phyloP scores from a whole-genome alignment of 2,888 invertebrate species.

The Creontiades dilutus region DNA sequence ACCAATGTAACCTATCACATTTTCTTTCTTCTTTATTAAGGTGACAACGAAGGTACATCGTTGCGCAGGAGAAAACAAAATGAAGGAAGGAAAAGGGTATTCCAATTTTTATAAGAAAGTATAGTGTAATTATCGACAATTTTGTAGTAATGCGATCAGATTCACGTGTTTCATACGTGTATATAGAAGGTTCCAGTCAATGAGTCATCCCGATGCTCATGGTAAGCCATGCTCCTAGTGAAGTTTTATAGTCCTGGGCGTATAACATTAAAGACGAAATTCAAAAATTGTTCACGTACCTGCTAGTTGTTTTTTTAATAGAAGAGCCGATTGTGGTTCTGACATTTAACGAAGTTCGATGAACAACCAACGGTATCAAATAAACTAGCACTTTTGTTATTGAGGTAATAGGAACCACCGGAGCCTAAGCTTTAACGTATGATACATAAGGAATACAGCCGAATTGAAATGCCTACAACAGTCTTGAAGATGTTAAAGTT shows the following conservation, averaged over 20 bases:
- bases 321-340: constrained; percentile 96
- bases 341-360: constrained; percentile 86
- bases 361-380: constrained; percentile 50
- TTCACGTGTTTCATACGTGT: constrained; percentile 54
- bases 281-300: constrained; percentile 83
- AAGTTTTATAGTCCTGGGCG: no score
- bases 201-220: constrained; percentile 34
- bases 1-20: no score
- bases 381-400: constrained; percentile 55
- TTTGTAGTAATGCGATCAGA: neutral
- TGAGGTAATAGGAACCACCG: constrained; percentile 68
- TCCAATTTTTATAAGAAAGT: no score
- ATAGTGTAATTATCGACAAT: no score
- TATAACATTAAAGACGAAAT: constrained; percentile 66
- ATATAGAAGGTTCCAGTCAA: constrained; percentile 28
- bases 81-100: no score
- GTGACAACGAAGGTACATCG: no score
- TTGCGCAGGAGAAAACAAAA: no score
- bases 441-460: constrained; percentile 62
- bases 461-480: neutral
- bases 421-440: constrained; percentile 45
- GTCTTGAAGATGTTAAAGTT: neutral
- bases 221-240: no score
- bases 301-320: constrained; percentile 97
- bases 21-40: no score